These are phyloP conservation scores for Mythimna impura DNA, from an alignment of 2,888 invertebrate species.

Conservation along the genomic window DNA sequence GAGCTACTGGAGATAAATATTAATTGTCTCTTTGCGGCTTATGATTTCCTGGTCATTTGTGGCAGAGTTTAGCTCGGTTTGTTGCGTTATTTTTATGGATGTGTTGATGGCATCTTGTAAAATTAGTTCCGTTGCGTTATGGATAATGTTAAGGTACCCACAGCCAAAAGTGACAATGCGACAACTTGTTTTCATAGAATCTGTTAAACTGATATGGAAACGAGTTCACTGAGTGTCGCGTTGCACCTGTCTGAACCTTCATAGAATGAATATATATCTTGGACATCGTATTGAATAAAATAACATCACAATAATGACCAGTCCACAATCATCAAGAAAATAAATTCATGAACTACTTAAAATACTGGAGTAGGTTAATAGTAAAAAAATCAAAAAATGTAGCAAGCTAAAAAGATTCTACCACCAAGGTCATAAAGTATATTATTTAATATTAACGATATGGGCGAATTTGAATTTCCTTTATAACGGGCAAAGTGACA, in stretches of 20 bases:
- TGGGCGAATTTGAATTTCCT: slow-evolving; percentile 47
- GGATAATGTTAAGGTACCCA: neutral
- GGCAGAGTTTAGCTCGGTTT: slow-evolving; percentile 1
- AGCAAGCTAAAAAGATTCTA: slow-evolving; percentile 22
- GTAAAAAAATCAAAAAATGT: neutral
- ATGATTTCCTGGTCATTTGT: slow-evolving; percentile 47
- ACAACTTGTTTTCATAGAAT: neutral
- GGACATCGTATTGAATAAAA: neutral
- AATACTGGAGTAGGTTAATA: slow-evolving; percentile 40
- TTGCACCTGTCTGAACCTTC: neutral
- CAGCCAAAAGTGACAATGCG: neutral
- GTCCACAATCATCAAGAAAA: slow-evolving; percentile 2
- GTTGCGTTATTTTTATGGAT: neutral
- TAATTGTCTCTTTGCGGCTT: slow-evolving; percentile 33
- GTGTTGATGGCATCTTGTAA: neutral
- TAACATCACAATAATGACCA: neutral
- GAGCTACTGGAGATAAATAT: slow-evolving; percentile 45
- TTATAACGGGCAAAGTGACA: slow-evolving; percentile 72
- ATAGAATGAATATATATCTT: neutral
- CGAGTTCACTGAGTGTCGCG: neutral
- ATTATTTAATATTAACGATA: slow-evolving; percentile 19
- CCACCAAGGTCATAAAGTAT: slow-evolving; percentile 12
- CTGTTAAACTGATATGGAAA: neutral
- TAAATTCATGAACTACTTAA: slow-evolving; percentile 10
- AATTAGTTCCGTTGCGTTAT: neutral